Evolutionary conservation across 2,888 invertebrate species (phyloP).

Genomic region (Hesperia comma): DNA sequence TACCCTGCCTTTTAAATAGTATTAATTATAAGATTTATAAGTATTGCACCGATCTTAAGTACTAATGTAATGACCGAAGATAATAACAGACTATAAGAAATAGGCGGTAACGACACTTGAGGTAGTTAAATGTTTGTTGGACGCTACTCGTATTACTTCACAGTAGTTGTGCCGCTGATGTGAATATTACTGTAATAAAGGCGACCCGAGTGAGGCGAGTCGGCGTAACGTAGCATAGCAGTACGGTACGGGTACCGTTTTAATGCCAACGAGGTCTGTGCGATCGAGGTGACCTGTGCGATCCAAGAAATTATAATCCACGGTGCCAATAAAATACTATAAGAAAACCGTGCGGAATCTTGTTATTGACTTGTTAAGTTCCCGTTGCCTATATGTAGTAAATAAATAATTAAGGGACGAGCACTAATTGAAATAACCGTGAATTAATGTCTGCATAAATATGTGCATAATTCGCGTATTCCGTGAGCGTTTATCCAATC

Average conservation of each 20-base stretch:
- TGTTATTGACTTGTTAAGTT: neutral
- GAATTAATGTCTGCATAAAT: too few species aligned
- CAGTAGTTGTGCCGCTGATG: slow-evolving; percentile 16
- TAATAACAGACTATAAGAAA: slow-evolving; percentile 2
- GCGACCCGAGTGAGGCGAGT: slow-evolving; percentile 29
- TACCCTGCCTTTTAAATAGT: too few species aligned
- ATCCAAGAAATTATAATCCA: slow-evolving; percentile 6
- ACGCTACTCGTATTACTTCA: slow-evolving; percentile 19
- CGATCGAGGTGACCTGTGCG: neutral
- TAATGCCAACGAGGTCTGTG: slow-evolving; percentile 56
- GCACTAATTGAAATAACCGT: too few species aligned
- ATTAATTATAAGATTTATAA: too few species aligned
- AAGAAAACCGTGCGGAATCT: neutral
- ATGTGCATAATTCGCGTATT: too few species aligned
- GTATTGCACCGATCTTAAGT: neutral
- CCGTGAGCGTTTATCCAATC: too few species aligned
- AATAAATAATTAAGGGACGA: too few species aligned
- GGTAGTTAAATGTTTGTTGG: slow-evolving; percentile 8
- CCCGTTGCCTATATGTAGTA: too few species aligned
- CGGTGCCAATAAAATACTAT: neutral
- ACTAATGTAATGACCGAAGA: neutral
- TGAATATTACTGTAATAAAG: slow-evolving; percentile 35
- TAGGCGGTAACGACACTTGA: neutral
- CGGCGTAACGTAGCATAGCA: slow-evolving; percentile 51
- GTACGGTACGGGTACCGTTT: slow-evolving; percentile 62